phyloP scores from a whole-genome alignment of 2,113 vertebrate genomes.

The Parus major region DNA sequence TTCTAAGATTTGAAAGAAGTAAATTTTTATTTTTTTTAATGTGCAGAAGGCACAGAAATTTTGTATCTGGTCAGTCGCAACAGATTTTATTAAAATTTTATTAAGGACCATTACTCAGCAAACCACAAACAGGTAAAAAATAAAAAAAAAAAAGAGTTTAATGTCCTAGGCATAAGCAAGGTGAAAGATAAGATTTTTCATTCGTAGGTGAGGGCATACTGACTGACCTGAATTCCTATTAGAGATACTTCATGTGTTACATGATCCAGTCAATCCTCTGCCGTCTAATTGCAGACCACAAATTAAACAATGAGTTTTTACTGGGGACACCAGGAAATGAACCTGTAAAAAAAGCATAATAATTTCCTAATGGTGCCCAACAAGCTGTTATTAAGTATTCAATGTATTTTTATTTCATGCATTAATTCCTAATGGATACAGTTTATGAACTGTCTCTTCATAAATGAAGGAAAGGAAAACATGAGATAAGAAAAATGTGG shows the following conservation, averaged over 20 bases:
- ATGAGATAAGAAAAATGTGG: neutral
- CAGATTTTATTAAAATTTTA: neutral
- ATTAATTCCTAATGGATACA: neutral
- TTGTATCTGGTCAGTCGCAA: neutral
- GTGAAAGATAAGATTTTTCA: neutral
- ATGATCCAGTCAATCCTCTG: neutral
- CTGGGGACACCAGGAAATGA: neutral
- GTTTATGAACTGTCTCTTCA: neutral
- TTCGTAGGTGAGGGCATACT: neutral
- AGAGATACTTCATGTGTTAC: neutral
- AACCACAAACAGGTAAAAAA: neutral
- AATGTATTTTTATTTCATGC: neutral
- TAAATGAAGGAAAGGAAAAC: neutral
- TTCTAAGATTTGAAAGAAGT: neutral
- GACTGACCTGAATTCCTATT: neutral
- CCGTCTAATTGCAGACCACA: neutral
- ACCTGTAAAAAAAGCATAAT: neutral
- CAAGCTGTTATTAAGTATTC: neutral
- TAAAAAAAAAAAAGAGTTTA: neutral
- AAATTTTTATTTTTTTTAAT: neutral
- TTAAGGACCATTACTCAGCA: neutral
- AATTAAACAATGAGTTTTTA: neutral
- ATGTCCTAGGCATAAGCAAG: neutral
- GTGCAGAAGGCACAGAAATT: accelerated
- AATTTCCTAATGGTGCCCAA: neutral